phyloP scores from a whole-genome alignment of 2,888 invertebrate species.

The Cheilosia soror region DNA sequence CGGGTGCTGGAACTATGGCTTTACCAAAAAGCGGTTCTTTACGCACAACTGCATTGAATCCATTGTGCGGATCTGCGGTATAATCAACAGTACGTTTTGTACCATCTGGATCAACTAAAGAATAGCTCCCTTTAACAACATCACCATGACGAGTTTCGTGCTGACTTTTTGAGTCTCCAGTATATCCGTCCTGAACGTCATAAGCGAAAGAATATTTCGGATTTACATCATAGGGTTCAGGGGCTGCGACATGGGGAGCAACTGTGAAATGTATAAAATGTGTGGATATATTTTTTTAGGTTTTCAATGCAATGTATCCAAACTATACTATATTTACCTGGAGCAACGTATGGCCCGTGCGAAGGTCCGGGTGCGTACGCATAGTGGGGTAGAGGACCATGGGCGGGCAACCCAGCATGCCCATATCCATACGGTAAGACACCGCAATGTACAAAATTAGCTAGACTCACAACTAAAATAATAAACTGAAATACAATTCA shows the following conservation, averaged over 20 bases:
- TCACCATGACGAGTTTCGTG: conserved; percentile 88
- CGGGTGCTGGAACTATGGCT: conserved; percentile 77
- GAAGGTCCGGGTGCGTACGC: conserved; percentile 48
- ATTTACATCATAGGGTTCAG: conserved; percentile 82
- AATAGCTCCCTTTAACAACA: conserved; percentile 86
- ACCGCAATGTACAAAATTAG: conserved; percentile 79
- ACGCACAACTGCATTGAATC: conserved; percentile 83
- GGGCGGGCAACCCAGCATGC: conserved; percentile 78
- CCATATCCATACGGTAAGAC: conserved; percentile 79
- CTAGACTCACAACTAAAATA: conserved; percentile 44
- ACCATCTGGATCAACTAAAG: conserved; percentile 86
- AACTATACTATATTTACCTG: conserved; percentile 76
- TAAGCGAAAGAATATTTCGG: conserved; percentile 85
- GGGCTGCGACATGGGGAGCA: conserved; percentile 79
- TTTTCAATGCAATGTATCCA: neutral
- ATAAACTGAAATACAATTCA: conserved; percentile 16
- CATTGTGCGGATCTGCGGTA: conserved; percentile 84
- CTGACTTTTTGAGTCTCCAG: conserved; percentile 85
- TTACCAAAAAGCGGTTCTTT: conserved; percentile 82
- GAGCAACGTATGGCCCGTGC: conserved; percentile 77
- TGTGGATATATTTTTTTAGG: neutral
- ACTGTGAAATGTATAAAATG: conserved; percentile 20
- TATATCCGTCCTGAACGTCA: conserved; percentile 84
- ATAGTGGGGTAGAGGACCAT: conserved; percentile 74
- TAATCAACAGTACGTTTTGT: conserved; percentile 87